A percentile compares a stretch with the other conserved stretches of the same genome.
Evolutionary conservation across 2,113 vertebrate species (phyloP).

Genomic region (Bubo blakistoni): DNA sequence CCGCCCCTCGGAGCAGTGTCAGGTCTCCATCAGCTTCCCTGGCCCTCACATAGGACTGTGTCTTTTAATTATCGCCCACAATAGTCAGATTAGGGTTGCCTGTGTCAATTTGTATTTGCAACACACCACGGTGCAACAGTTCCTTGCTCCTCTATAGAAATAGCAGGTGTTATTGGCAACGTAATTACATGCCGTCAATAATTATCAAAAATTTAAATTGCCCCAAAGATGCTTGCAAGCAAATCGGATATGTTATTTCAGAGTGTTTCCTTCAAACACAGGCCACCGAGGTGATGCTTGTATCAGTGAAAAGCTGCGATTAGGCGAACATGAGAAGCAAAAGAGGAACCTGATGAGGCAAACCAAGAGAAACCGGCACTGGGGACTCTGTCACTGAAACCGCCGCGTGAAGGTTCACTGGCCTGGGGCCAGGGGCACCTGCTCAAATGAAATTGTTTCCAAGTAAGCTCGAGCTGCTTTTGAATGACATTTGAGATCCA

Average conservation of each 20-base stretch:
- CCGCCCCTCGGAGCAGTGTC: background rate
- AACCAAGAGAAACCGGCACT: background rate
- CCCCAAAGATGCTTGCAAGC: background rate
- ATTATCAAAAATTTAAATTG: background rate
- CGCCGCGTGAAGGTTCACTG: fast-evolving
- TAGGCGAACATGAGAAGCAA: background rate
- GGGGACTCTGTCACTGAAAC: fast-evolving
- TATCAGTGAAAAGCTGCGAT: background rate
- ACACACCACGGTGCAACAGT: background rate
- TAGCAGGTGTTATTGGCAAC: background rate
- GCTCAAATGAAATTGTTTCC: background rate
- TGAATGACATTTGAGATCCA: background rate
- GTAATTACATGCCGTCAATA: background rate
- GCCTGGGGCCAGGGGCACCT: background rate
- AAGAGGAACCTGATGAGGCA: background rate
- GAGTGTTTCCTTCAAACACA: background rate
- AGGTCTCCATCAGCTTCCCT: background rate
- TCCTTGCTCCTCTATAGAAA: background rate
- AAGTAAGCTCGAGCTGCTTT: background rate
- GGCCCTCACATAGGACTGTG: fast-evolving
- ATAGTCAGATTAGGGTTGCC: background rate
- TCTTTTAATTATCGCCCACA: background rate
- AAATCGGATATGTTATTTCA: fast-evolving
- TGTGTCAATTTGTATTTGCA: background rate
- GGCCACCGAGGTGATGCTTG: background rate